Evolutionary conservation across 2,888 invertebrate species (phyloP).

Genomic region (Meliscaeva auricollis): DNA sequence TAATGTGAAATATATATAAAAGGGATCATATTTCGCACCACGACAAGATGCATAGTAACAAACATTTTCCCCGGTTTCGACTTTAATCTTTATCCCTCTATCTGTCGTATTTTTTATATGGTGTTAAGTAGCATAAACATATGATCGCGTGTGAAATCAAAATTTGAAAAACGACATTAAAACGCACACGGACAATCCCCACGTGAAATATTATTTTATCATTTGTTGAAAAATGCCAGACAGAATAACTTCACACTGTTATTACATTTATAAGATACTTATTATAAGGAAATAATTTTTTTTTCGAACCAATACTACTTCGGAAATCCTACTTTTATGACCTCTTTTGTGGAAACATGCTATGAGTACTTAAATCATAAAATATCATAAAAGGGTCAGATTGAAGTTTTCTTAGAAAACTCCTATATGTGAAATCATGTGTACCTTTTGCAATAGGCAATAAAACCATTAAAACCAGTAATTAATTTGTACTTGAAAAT

Average conservation of each 20-base stretch:
- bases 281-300: conserved; percentile 4
- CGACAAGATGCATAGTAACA: conserved; percentile 1
- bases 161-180: conserved; percentile 36
- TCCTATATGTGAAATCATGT: neutral
- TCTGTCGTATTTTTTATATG: conserved; percentile 24
- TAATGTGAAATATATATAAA: conserved; percentile 27
- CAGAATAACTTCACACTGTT: conserved; percentile 8
- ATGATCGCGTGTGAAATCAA: conserved; percentile 62
- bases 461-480: neutral
- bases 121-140: conserved; percentile 48
- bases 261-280: neutral
- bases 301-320: neutral
- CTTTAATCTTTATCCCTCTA: conserved; percentile 32
- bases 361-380: conserved; percentile 5
- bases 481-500: no score
- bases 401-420: neutral
- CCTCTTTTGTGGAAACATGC: conserved; percentile 4
- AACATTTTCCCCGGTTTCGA: conserved; percentile 11
- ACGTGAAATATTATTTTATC: conserved; percentile 43
- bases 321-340: conserved; percentile 12
- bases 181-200: conserved; percentile 25
- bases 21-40: conserved; percentile 45
- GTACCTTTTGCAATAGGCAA: neutral
- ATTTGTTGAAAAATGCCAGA: conserved; percentile 24
- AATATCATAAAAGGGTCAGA: conserved; percentile 3